These are phyloP conservation scores for Phainopepla nitens DNA, from an alignment of 2,113 vertebrate genomes.

Conservation along the genomic window DNA sequence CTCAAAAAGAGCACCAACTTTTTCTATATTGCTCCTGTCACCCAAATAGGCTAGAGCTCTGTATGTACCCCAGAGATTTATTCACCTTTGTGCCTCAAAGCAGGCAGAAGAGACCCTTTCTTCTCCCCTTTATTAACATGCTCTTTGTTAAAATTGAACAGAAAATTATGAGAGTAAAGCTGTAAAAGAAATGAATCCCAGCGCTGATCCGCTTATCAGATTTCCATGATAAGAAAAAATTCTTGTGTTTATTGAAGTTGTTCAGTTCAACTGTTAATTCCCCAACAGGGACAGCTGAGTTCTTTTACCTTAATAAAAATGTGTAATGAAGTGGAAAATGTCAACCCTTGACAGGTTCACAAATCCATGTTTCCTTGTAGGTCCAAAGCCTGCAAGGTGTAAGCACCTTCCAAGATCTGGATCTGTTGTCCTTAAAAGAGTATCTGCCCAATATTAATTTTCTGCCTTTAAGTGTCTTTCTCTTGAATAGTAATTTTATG, in stretches of 20 bases:
- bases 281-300: not conserved
- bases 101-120: slow-evolving; percentile 55
- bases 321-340: slow-evolving; percentile 33
- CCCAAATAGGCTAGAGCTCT: not conserved
- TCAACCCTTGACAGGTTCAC: slow-evolving; percentile 8
- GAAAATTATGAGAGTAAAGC: not conserved
- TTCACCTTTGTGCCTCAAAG: slow-evolving; percentile 55
- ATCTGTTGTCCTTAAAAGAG: slow-evolving; percentile 38
- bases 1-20: not conserved
- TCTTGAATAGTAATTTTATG: slow-evolving; percentile 35
- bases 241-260: slow-evolving; percentile 9
- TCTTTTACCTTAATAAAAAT: slow-evolving; percentile 12
- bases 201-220: not conserved
- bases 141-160: slow-evolving; percentile 20
- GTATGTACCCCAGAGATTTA: slow-evolving; percentile 16
- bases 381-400: not conserved
- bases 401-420: slow-evolving; percentile 37
- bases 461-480: slow-evolving; percentile 48
- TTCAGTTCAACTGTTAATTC: slow-evolving; percentile 19
- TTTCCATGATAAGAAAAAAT: slow-evolving; percentile 5
- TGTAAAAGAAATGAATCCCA: not conserved
- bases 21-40: not conserved
- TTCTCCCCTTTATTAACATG: slow-evolving; percentile 20
- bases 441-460: not conserved
- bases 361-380: slow-evolving; percentile 27